These are phyloP conservation scores for Orbicella faveolata DNA, from an alignment of 64 coral and sea anemone species.

Conservation along the genomic window DNA sequence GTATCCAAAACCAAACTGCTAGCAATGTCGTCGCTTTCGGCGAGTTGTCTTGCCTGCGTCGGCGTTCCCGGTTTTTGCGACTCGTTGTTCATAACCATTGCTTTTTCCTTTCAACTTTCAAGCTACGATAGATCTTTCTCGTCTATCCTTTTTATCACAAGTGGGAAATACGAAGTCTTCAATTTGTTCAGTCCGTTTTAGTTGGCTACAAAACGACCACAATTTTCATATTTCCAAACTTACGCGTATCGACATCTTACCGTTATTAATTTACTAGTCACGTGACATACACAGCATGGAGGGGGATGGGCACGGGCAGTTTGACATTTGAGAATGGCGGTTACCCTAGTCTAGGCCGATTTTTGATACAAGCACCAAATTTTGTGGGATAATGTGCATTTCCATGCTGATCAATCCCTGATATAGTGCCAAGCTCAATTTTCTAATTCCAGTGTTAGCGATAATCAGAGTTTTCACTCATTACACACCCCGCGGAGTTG, in stretches of 20 bases:
- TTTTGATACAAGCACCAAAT: too few relatives aligned
- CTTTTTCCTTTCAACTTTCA: neutral
- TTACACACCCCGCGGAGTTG: too few relatives aligned
- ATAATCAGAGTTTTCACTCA: too few relatives aligned
- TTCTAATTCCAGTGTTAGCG: too few relatives aligned
- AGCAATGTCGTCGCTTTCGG: constrained; percentile 96
- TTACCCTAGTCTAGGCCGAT: too few relatives aligned
- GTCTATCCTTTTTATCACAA: neutral
- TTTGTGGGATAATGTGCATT: too few relatives aligned
- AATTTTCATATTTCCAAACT: constrained; percentile 8
- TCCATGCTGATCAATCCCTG: too few relatives aligned
- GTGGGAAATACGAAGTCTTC: neutral
- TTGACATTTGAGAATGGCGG: too few relatives aligned
- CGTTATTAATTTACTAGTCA: constrained; percentile 54
- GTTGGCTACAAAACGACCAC: neutral
- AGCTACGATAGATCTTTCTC: neutral
- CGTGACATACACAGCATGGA: neutral
- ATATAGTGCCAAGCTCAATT: too few relatives aligned
- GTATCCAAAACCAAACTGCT: constrained; percentile 86
- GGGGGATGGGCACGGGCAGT: neutral
- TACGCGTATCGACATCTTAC: constrained; percentile 27
- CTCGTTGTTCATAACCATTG: constrained; percentile 45
- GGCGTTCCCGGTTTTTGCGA: constrained; percentile 19
- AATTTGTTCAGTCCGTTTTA: neutral
- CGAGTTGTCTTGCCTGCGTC: constrained; percentile 87